Percentiles rank a stretch among this genome's conserved stretches.
phyloP scores from a whole-genome alignment of 2,797 vertebrate genomes.

The Crossoptilon crossoptilon region DNA sequence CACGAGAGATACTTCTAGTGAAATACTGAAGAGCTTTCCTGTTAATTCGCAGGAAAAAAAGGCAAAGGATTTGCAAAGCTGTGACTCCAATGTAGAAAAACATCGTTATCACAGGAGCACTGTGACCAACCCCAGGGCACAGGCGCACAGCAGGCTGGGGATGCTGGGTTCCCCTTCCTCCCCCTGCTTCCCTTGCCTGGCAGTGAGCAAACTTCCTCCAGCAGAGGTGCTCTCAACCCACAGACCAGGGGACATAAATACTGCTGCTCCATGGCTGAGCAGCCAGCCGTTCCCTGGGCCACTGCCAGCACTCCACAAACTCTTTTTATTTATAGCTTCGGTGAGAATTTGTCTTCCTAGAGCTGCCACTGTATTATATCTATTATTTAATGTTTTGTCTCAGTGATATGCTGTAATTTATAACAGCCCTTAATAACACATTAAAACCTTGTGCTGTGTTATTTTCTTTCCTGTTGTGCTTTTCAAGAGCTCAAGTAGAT shows the following conservation, averaged over 20 bases:
- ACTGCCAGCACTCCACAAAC: background rate
- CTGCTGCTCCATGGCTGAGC: background rate
- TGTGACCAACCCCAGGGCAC: background rate
- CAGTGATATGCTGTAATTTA: background rate
- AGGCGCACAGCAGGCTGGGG: background rate
- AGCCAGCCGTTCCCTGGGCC: background rate
- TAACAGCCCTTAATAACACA: background rate
- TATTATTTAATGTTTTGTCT: background rate
- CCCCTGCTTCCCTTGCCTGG: background rate
- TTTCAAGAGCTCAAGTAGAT: background rate
- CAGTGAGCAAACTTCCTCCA: background rate
- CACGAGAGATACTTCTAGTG: background rate
- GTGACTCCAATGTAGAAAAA: background rate
- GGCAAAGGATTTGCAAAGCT: background rate
- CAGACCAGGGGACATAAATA: background rate
- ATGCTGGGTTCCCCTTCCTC: background rate
- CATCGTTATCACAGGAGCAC: background rate
- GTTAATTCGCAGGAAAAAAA: rapidly evolving
- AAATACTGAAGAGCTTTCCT: background rate
- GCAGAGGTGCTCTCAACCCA: background rate
- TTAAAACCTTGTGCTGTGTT: background rate
- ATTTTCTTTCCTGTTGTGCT: background rate
- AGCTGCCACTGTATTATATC: background rate
- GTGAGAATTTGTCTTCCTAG: background rate
- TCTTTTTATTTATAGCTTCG: background rate